These are phyloP conservation scores for Trilocha varians DNA, from an alignment of 2,888 invertebrate genomes.

Conservation along the genomic window DNA sequence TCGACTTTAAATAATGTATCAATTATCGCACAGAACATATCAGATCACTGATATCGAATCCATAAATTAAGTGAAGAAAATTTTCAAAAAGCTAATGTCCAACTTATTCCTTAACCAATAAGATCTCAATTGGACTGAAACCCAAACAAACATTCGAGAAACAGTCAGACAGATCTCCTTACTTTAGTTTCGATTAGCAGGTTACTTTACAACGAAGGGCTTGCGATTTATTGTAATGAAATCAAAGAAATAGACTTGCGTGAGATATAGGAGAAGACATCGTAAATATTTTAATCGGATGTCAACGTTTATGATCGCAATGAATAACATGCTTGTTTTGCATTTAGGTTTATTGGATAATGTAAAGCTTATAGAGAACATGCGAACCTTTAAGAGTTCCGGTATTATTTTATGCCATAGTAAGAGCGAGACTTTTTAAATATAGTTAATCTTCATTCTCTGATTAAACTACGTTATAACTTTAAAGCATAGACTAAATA, in stretches of 20 bases:
- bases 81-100: constrained; percentile 12
- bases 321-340: no score
- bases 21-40: constrained; percentile 46
- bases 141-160: constrained; percentile 30
- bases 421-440: no score
- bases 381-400: no score
- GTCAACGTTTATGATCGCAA: constrained; percentile 26
- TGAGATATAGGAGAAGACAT: constrained; percentile 39
- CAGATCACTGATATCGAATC: constrained; percentile 41
- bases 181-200: constrained; percentile 50
- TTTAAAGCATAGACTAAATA: no score
- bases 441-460: no score
- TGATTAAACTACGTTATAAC: no score
- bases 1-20: constrained; percentile 45
- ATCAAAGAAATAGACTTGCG: constrained; percentile 52
- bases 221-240: constrained; percentile 62
- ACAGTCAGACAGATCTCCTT: constrained; percentile 45
- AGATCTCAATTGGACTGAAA: constrained; percentile 22
- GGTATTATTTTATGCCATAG: no score
- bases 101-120: constrained; percentile 16
- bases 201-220: constrained; percentile 52
- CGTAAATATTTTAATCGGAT: constrained; percentile 53
- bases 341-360: neutral
- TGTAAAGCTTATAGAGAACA: no score
- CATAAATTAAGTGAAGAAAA: constrained; percentile 23